phyloP scores from a whole-genome alignment of 1,140 invertebrate species.

The Drosophila gunungcola region DNA sequence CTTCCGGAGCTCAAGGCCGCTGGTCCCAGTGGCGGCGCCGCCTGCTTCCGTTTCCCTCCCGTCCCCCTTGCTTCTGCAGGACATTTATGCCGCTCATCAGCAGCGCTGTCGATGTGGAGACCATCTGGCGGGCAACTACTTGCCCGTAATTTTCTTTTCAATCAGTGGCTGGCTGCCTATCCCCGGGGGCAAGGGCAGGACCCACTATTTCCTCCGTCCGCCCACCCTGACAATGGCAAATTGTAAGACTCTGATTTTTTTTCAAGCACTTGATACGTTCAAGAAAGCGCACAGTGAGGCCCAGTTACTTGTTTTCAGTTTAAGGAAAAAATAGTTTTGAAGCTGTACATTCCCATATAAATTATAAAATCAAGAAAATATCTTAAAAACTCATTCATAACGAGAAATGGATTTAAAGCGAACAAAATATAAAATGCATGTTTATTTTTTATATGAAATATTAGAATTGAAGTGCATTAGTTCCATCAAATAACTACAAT shows the following conservation, averaged over 20 bases:
- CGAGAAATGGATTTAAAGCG: too few relatives aligned
- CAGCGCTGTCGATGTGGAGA: slow-evolving; percentile 38
- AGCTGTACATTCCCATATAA: too few relatives aligned
- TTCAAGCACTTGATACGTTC: slow-evolving; percentile 4
- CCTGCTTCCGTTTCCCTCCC: slow-evolving; percentile 61
- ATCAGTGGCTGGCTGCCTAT: slow-evolving; percentile 72
- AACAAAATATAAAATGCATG: too few relatives aligned
- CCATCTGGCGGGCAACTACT: slow-evolving; percentile 64
- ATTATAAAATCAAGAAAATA: too few relatives aligned
- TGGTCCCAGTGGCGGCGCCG: slow-evolving; percentile 67
- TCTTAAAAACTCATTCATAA: too few relatives aligned
- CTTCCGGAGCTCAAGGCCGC: slow-evolving; percentile 59
- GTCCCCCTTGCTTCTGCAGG: slow-evolving; percentile 35
- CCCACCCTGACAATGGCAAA: slow-evolving; percentile 49
- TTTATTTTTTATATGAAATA: too few relatives aligned
- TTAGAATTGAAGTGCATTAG: too few relatives aligned
- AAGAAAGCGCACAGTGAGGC: not conserved
- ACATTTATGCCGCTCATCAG: slow-evolving; percentile 73
- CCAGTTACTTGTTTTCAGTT: too few relatives aligned
- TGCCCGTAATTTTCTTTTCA: slow-evolving; percentile 80
- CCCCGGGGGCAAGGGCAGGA: slow-evolving; percentile 17
- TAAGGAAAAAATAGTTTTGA: too few relatives aligned
- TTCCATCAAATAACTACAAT: too few relatives aligned
- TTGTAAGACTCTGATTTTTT: slow-evolving; percentile 42
- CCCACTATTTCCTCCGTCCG: slow-evolving; percentile 3